Conservation (phyloP, 2,888 invertebrate species). For the Drosophila histrio region DNA sequence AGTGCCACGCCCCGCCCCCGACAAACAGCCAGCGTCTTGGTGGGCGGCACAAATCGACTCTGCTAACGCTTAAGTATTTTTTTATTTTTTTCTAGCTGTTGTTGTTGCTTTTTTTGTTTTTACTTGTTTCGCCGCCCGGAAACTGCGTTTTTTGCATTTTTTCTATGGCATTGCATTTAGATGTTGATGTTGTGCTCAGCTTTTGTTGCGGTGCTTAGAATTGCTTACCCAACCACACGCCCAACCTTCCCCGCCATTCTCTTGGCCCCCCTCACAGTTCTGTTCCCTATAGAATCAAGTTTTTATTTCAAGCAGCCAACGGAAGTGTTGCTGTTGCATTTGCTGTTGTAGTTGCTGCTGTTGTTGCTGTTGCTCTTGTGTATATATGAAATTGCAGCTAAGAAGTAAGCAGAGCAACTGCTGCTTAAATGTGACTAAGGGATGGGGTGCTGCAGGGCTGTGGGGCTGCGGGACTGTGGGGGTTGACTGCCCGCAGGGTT, state of each 20-base stretch:
- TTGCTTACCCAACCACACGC: conserved; percentile 39
- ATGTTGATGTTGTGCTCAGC: conserved; percentile 70
- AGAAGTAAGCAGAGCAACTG: conserved; percentile 56
- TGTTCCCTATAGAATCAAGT: conserved; percentile 62
- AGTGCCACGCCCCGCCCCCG: conserved; percentile 66
- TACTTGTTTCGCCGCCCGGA: conserved; percentile 57
- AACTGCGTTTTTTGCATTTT: conserved; percentile 73
- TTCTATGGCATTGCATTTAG: conserved; percentile 71
- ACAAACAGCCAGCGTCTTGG: conserved; percentile 29
- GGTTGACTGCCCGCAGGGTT: conserved; percentile 37
- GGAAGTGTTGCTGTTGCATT: conserved; percentile 68
- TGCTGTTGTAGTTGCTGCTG: conserved; percentile 31
- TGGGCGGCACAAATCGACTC: conserved; percentile 73
- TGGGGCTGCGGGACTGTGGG: background rate
- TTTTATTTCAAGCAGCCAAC: conserved; percentile 77
- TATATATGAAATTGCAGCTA: conserved; percentile 54
- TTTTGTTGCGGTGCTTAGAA: conserved; percentile 77
- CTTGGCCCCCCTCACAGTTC: background rate
- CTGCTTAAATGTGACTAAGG: background rate
- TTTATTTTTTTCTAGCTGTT: conserved; percentile 24
- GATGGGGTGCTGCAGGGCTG: background rate
- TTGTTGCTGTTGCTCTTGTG: conserved; percentile 25
- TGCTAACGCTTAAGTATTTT: conserved; percentile 67
- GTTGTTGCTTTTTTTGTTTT: conserved; percentile 31
- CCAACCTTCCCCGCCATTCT: background rate